Percentiles rank a stretch among this genome's conserved stretches.
Evolutionary conservation across 2,888 invertebrate genomes (phyloP).

Genomic region (Parnassius orleans): DNA sequence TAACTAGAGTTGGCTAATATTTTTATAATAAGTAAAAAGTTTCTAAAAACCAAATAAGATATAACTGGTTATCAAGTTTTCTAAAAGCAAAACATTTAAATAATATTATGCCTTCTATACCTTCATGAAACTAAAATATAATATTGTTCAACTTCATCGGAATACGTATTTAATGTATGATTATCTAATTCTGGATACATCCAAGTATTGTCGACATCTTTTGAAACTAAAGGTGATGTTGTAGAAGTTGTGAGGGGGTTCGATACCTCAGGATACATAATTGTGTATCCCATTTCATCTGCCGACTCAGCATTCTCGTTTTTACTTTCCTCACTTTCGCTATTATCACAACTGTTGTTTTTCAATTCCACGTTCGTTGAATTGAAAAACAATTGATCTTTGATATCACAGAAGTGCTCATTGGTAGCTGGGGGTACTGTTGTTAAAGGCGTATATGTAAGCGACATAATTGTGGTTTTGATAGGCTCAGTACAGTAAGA

Average conservation of each 20-base stretch:
- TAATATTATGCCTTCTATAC: too few species aligned
- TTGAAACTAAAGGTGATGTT: constrained; percentile 3
- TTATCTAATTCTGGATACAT: constrained; percentile 24
- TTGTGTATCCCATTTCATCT: constrained; percentile 26
- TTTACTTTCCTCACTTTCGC: background rate
- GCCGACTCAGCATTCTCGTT: constrained; percentile 1
- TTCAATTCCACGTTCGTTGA: background rate
- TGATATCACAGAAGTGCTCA: background rate
- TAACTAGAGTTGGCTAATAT: background rate
- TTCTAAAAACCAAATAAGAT: too few species aligned
- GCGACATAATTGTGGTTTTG: background rate
- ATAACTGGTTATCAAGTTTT: too few species aligned
- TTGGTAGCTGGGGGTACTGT: constrained; percentile 3
- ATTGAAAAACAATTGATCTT: background rate
- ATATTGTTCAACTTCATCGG: constrained; percentile 37
- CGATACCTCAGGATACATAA: constrained; percentile 17
- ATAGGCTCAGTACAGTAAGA: constrained; percentile 7
- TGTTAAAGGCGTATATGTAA: constrained; percentile 7
- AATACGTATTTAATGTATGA: constrained; percentile 25
- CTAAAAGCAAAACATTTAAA: too few species aligned
- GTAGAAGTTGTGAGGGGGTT: constrained; percentile 20
- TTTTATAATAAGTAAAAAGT: background rate
- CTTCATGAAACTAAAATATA: constrained; percentile 30
- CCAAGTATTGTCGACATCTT: constrained; percentile 11
- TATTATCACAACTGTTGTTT: background rate